These are phyloP conservation scores for Chrosomus eos DNA, from an alignment of 2,797 vertebrate species.

Conservation along the genomic window DNA sequence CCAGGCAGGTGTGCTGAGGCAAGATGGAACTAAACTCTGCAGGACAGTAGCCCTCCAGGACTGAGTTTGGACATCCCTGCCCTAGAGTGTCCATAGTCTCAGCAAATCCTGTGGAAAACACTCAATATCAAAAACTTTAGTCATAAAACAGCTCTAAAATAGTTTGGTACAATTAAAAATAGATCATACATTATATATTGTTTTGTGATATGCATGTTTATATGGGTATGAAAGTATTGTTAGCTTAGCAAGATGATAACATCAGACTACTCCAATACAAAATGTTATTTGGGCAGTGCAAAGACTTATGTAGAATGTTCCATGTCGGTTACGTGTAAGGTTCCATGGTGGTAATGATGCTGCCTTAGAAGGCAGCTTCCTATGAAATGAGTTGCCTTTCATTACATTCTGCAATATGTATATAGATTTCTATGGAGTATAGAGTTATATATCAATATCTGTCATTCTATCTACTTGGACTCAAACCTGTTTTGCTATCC, in stretches of 20 bases:
- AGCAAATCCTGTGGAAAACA: neutral
- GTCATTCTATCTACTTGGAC: neutral
- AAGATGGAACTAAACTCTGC: neutral
- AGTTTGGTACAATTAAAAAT: neutral
- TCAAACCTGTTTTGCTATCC: neutral
- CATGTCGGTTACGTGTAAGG: neutral
- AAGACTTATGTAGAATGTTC: neutral
- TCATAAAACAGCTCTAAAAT: neutral
- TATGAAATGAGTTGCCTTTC: neutral
- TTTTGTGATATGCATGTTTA: neutral
- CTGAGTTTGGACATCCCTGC: neutral
- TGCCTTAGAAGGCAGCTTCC: neutral
- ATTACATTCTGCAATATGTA: neutral
- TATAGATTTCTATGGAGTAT: neutral
- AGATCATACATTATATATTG: neutral
- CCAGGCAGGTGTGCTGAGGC: neutral
- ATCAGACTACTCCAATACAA: too few relatives aligned
- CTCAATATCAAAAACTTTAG: neutral
- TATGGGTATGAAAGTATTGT: neutral
- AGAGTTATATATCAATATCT: neutral
- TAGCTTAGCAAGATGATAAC: neutral
- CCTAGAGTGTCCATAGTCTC: neutral
- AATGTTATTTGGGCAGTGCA: neutral
- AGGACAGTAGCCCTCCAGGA: neutral
- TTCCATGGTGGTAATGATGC: neutral